Base-by-base conservation (phyloP, 2,888 invertebrate species). In the Drosophila recens region DNA sequence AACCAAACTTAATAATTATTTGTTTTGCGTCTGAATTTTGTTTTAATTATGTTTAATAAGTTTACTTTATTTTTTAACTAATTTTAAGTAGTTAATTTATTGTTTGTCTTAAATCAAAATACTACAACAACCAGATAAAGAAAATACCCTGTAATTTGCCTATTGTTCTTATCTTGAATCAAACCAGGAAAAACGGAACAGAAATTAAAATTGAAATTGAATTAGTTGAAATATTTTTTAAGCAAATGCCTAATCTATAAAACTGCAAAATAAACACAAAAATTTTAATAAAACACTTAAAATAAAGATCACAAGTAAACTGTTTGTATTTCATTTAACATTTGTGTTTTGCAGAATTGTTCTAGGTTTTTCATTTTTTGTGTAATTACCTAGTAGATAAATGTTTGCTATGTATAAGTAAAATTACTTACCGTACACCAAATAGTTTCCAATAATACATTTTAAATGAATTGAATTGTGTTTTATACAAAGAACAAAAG, bases 81-180 rank as follows among this genome's bases (percentile, higher is more conserved):
- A 89, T 90, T 88, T 88, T 90, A 90, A 90, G 90, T 90, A 90
- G 90, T 87, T 90, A 90, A 90, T 88, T 90, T 90, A 90, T 90
- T 90, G 73, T 80, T 87, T 89, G 78, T 82, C 69, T 71, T 70
- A 67, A 74, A 65, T n/a, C 8, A 62, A 51, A 65, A 64, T 59
- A 67, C 48, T 57, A 51, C 52, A 54, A 53, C 45, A 56, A 36
- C 20, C 30, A 46, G 15, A 58, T 30, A 30, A 46, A 46, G 8
- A n/a, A 3, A 57, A 46, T 38, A 48, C 15, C 45, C 36, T 56
- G n/a, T 13, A 36, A 6, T 42, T 56, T 67, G 57, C 45, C 20
- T 61, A 68, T 70, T 67, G 64, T 66, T 71, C 69, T 54, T 52
- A 43, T 42, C 49, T 67, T 48, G 52, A 67, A 54, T 36, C 49